Evolutionary conservation across 2,797 vertebrate species (phyloP), one percentile per base, ranked within the genome.

Genomic region (Bufotes viridis): DNA sequence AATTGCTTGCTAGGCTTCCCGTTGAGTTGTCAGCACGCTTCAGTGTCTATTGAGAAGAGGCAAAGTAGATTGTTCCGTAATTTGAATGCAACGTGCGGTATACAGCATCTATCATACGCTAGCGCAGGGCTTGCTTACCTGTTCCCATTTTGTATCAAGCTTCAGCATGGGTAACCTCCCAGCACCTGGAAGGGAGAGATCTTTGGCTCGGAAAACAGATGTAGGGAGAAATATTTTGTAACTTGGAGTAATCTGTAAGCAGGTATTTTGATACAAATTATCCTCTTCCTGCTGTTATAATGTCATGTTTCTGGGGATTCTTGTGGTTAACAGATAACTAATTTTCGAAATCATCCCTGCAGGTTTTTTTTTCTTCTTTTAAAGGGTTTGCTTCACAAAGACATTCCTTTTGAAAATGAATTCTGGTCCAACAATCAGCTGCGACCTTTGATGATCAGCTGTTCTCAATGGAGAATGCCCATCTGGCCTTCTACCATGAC

Each of bases 1-100:
- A 88, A 85, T 85, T 81, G 76, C 81, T 51, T 81, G 55, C 87
- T 61, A 75, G 42, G 26, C 78, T 63, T 74, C 82, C 67, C 20
- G 51, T 75, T n/a, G 78, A 75, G 82, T 51, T 63, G 82, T 20
- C 78, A 85, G 82, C 78, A 63, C 72, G 87, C 26, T 42, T 81
- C 49, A 14, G 51, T 65, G 55, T 51, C 67, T 26, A 74, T 55
- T 18, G 86, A 57, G 55, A 60, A 58, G 42, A 53, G 57, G 67
- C 18, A 7, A 67, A 72, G 76, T 14, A 22, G 57, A 88, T 63
- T 74, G 76, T 78, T 63, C 82, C 34, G 82, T 63, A 55, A 85
- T 88, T 88, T 80, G 78, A 74, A 82, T 76, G 60, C 29, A 58
- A 34, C 7, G 22, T 49, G 24, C 61, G 70, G 57, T 70, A 58